phyloP scores from a whole-genome alignment of 2,888 invertebrate genomes.

The Tupiocoris notatus region DNA sequence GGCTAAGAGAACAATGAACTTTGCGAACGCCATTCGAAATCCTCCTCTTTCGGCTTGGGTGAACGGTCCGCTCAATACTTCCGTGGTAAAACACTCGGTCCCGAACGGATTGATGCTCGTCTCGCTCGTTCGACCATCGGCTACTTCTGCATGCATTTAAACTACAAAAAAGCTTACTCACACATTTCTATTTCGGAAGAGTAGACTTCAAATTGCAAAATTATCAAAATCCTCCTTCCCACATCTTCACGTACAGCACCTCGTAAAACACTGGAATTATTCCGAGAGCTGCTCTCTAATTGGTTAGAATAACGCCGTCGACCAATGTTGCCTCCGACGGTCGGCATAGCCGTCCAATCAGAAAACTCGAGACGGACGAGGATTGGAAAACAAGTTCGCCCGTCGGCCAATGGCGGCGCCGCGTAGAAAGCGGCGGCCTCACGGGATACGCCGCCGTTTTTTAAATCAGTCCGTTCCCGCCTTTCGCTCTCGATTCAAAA shows the following conservation, averaged over 20 bases:
- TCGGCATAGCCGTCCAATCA: conserved; percentile 56
- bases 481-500: neutral
- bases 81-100: conserved; percentile 46
- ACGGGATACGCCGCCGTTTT: conserved; percentile 24
- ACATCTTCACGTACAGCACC: conserved; percentile 51
- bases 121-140: conserved; percentile 13
- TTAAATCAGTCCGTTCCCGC: neutral
- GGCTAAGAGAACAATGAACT: conserved; percentile 58
- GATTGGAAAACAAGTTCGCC: conserved; percentile 56
- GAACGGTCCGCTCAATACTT: conserved; percentile 55
- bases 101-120: conserved; percentile 10
- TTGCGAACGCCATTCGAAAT: conserved; percentile 60
- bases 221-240: conserved; percentile 51
- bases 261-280: conserved; percentile 51
- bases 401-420: conserved; percentile 54
- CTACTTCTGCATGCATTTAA: conserved; percentile 30
- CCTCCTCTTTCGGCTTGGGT: conserved; percentile 57
- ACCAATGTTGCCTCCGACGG: conserved; percentile 55
- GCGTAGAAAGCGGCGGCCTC: conserved; percentile 2
- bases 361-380: conserved; percentile 50
- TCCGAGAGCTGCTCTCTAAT: conserved; percentile 55
- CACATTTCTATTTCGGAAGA: conserved; percentile 50
- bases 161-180: conserved; percentile 50
- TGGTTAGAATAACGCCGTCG: conserved; percentile 57
- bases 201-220: conserved; percentile 51